Evolutionary conservation across 2,888 invertebrate species (phyloP), one percentile per base, ranked within the genome.

Genomic region (Drosophila anceps): DNA sequence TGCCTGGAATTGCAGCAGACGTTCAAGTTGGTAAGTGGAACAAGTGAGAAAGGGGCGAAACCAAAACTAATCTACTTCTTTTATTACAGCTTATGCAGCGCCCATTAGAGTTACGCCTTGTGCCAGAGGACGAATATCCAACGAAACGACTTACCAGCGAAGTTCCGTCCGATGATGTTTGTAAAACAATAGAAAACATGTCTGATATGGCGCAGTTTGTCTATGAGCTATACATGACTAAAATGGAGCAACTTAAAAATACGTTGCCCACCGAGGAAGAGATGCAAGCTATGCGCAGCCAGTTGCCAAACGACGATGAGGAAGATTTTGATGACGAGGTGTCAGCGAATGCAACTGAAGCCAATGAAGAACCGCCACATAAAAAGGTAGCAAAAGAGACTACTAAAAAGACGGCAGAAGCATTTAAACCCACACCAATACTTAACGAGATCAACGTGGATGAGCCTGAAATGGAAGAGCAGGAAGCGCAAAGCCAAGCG

Each of bases 1-100:
- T 99, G 99, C 93, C 98, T 98, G 90, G 99, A 99, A 93, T 94
- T 99, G 35, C 97, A 98, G 43, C 98, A 98, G 8, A 98, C 98
- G 0, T 99, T 99, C 92, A 96, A 97, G 92, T 96, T 98, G 93
- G 96, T 97, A 92, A 91, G 85, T 58, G 13, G 6, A 24, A 0
- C 1, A 8, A 37, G 27, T 24, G 1, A 0, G 27, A 12, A 10
- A 9, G 0, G 9, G 2, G 27, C 0, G 41, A 10, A 2, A 1
- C 1, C 0, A 0, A 10, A 44, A 8, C 44, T 51, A 9, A 37
- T 31, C 2, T 10, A 9, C 51, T 29, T 51, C 51, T 29, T 51
- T 27, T 15, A 6, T 41, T 93, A 12, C 92, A 97, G 97, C 93
- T 99, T 54, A 96, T 96, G 91, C 95, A 95, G 75, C 94, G 98